Base-by-base conservation (phyloP, 2,888 invertebrate species). In the Euplagia quadripunctaria region DNA sequence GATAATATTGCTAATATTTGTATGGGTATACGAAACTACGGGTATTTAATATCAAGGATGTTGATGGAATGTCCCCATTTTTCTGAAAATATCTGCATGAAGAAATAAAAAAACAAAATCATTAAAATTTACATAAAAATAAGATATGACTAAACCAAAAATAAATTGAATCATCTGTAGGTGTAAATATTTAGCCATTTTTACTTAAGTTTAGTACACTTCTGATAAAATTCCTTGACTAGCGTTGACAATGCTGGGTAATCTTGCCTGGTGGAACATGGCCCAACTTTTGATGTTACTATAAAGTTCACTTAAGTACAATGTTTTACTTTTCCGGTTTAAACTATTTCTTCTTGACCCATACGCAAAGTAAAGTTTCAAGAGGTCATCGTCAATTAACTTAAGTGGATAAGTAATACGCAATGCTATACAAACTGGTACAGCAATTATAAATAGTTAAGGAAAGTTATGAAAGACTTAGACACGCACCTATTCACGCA, bases 361-460 rank as follows among this genome's bases (percentile, higher is more conserved):
- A 69, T 11, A 69, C 63, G 51, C 16, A 14, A 7, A 58, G n/a
- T 41, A 43, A 69, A 69, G n/a, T 16, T 46, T 69, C 46, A 69
- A 69, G 69, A 49, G 61, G 43, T 68, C 46, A 41, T 17, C 49
- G 46, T 49, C 69, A 49, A 17, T 49, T 63, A 49, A 17, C 69
- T 49, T 69, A 31, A 31, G 49, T 16, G 31, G 17, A 49, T 20
- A 12, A 69, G 63, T 49, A 11, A 49, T 17, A 41, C 31, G 49
- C 49, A 69, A 49, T 9, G 12, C 42, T 49, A 31, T n/a, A 49
- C 14, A 69, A 63, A 7, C 6, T 52, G 5, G 31, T 52, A n/a
- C 43, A 41, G 11, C 42, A 42, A 4, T 42, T 55, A 52, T 17
- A 55, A 52, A 42, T 42, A 58, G 43, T 31, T 12, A 4, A 58